Base-by-base conservation (phyloP, 2,888 invertebrate genomes). In the Ellobium chinense region DNA sequence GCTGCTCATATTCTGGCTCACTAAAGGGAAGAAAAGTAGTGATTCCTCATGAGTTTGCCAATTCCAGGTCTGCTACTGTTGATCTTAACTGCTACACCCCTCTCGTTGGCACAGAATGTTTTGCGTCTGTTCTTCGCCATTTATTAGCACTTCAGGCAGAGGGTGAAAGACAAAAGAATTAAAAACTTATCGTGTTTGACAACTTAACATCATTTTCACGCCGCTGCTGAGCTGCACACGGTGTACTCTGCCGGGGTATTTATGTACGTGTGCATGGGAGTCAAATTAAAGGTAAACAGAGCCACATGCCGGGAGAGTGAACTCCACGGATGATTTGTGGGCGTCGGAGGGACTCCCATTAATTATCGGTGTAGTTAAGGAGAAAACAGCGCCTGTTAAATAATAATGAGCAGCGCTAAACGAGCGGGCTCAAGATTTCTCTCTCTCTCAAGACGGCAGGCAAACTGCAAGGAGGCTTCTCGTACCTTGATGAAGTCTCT, bases 271-370 rank as follows among this genome's bases (percentile, higher is more conserved):
- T 39, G 14, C 68, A 9, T n/a, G 36, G 39, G 39, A 68, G 68
- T 70, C 54, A 70, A 70, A 70, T 70, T 46, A 70, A 70, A 70
- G 56, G 56, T 70, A 70, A 70, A 70, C 70, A 70, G 12, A 46
- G 54, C 29, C 46, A 70, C 21, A 54, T 70, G 70, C 70, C 70
- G n/a, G 54, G 31, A 7, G 34, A 9, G 39, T 12, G 34, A 36
- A 37, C 56, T n/a, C 12, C 27, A 12, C 31, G 29, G 12, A n/a
- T 70, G 70, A 70, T 46, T 46, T 70, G 70, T 54, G 56, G 56
- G 9, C 12, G 37, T 68, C 65, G 24, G 3, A 5, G n/a, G 24
- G 5, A 21, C 37, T 3, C n/a, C 68, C 68, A 68, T 68, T 39
- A 68, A 68, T 68, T 68, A 68, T 24, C 36, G 4, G n/a, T 29